Conservation (phyloP, 37 sponge, comb jelly and placozoan species). For the Theonella swinhoei region DNA sequence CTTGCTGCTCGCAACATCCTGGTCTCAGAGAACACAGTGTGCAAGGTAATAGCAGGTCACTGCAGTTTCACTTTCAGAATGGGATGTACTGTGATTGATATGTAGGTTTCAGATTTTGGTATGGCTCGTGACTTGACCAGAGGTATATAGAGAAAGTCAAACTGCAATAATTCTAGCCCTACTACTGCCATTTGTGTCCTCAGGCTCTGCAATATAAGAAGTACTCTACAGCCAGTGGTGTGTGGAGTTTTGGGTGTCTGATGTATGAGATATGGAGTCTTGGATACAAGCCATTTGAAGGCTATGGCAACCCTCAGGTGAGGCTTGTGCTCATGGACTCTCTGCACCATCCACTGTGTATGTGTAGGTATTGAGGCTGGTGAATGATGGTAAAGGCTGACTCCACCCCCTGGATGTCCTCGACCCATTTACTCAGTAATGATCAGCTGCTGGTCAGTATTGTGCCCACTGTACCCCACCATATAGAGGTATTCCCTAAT, state of each 20-base stretch:
- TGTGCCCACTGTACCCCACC: background rate
- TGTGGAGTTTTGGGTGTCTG: constrained; percentile 28
- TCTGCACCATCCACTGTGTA: no score
- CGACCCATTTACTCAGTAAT: constrained; percentile 11
- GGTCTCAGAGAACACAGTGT: background rate
- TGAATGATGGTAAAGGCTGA: background rate
- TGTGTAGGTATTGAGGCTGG: background rate
- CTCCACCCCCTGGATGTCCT: constrained; percentile 28
- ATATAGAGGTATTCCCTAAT: background rate
- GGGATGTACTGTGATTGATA: background rate
- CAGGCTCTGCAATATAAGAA: constrained; percentile 14
- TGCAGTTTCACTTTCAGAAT: background rate
- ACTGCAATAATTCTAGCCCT: background rate
- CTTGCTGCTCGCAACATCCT: constrained; percentile 10
- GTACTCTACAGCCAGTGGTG: constrained; percentile 16
- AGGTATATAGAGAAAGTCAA: constrained; percentile 37
- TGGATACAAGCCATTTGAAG: constrained; percentile 8
- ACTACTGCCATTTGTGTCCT: background rate
- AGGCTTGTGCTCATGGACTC: background rate
- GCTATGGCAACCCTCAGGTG: background rate
- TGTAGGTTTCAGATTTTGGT: constrained; percentile 67
- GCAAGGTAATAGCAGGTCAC: no score
- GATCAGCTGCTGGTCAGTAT: constrained; percentile 15
- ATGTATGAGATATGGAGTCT: constrained; percentile 29
- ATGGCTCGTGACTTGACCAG: constrained; percentile 61